phyloP scores from a whole-genome alignment of 2,888 invertebrate species.

The Capitulum mitella region DNA sequence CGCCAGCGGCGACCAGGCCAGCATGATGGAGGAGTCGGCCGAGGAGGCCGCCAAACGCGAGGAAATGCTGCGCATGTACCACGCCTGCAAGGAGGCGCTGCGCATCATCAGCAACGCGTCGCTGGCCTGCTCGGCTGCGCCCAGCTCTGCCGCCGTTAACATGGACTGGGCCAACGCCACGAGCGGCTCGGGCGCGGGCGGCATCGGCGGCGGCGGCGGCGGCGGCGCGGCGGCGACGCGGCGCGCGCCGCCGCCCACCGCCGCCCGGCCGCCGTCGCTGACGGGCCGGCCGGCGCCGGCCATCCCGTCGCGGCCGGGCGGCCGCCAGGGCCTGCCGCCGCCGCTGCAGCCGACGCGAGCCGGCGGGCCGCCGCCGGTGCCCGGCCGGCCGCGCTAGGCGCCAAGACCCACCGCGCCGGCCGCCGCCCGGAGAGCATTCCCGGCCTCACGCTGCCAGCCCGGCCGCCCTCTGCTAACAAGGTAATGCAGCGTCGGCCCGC shows the following conservation, averaged over 20 bases:
- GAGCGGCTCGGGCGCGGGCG: too few relatives aligned
- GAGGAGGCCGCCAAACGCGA: slow-evolving; percentile 95
- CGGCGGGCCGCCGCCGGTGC: slow-evolving; percentile 16
- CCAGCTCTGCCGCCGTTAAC: slow-evolving; percentile 89
- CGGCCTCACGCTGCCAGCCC: too few relatives aligned
- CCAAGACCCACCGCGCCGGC: not conserved
- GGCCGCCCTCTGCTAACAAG: not conserved
- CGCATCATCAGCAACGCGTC: slow-evolving; percentile 96
- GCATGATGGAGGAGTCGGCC: slow-evolving; percentile 98
- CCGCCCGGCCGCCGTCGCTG: slow-evolving; percentile 26
- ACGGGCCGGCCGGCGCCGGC: slow-evolving; percentile 70
- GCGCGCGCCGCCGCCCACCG: slow-evolving; percentile 36
- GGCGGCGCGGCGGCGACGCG: slow-evolving; percentile 45
- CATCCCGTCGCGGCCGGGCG: slow-evolving; percentile 53
- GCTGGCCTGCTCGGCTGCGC: slow-evolving; percentile 90
- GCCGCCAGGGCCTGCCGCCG: slow-evolving; percentile 55
- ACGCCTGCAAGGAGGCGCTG: slow-evolving; percentile 96
- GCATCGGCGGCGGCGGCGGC: slow-evolving; percentile 58
- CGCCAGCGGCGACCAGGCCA: slow-evolving; percentile 88
- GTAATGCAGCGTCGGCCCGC: not conserved
- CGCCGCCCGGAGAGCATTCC: not conserved
- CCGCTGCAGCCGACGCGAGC: slow-evolving; percentile 60
- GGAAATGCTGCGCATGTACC: slow-evolving; percentile 98
- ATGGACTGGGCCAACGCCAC: slow-evolving; percentile 54
- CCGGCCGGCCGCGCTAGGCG: slow-evolving; percentile 23